These are phyloP conservation scores for Drosophila tani DNA, from an alignment of 1,140 invertebrate species.

Conservation along the genomic window DNA sequence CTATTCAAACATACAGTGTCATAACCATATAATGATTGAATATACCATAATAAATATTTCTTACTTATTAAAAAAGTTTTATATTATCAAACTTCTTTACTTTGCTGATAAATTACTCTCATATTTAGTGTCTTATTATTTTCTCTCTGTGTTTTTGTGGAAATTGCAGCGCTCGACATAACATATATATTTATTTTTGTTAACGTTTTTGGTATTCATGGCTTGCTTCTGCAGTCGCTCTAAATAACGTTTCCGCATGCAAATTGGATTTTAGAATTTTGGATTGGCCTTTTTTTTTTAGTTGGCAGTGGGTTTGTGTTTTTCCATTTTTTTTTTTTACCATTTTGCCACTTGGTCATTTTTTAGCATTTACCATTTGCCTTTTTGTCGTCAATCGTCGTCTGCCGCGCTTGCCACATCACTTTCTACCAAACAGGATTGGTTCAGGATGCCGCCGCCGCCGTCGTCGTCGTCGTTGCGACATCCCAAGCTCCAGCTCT, in stretches of 20 bases:
- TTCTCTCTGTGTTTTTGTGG: slow-evolving; percentile 1
- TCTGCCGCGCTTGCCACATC: slow-evolving; percentile 67
- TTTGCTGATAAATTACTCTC: background rate
- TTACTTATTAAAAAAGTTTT: no score
- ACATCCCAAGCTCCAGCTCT: slow-evolving; percentile 53
- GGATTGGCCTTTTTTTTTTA: background rate
- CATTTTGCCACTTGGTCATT: slow-evolving; percentile 23
- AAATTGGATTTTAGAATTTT: slow-evolving; percentile 45
- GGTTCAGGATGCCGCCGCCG: slow-evolving; percentile 61
- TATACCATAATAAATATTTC: no score
- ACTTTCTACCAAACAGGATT: slow-evolving; percentile 82
- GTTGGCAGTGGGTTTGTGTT: slow-evolving; percentile 2
- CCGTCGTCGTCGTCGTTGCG: slow-evolving; percentile 46
- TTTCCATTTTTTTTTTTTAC: slow-evolving; percentile 4
- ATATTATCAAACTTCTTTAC: no score
- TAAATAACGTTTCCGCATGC: slow-evolving; percentile 56
- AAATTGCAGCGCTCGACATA: background rate
- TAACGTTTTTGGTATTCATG: slow-evolving; percentile 61
- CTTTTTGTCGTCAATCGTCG: slow-evolving; percentile 49
- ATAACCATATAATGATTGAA: no score
- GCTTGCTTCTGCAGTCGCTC: slow-evolving; percentile 41
- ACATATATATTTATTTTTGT: background rate
- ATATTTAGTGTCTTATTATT: background rate
- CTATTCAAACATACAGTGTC: no score
- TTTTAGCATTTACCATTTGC: slow-evolving; percentile 46